These are phyloP conservation scores for Chascanopsetta lugubris DNA, from an alignment of 2,113 vertebrate genomes.

Conservation along the genomic window DNA sequence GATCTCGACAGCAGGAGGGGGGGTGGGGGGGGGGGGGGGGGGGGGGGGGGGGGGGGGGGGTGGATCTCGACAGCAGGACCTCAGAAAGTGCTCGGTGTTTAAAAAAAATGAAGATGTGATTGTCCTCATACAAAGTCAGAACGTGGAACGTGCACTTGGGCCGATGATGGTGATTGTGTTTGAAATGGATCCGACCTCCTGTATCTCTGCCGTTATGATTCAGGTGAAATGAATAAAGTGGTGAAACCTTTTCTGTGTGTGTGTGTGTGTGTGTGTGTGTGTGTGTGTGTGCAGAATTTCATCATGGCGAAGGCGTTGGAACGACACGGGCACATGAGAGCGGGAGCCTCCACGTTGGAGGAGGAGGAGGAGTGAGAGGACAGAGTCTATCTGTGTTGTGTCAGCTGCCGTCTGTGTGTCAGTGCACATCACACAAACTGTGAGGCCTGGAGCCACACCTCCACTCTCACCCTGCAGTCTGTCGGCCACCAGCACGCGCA, in stretches of 20 bases:
- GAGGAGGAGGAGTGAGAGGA: slow-evolving; percentile 16
- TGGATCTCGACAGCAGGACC: slow-evolving; percentile 2
- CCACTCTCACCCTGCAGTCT: slow-evolving; percentile 47
- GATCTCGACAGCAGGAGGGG: too few species aligned
- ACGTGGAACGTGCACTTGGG: too few species aligned
- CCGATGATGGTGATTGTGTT: too few species aligned
- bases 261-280: too few species aligned
- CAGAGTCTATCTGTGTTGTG: slow-evolving; percentile 62
- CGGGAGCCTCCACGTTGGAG: slow-evolving; percentile 36
- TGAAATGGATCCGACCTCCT: too few species aligned
- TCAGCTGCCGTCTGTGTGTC: slow-evolving; percentile 75
- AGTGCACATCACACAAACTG: slow-evolving; percentile 64
- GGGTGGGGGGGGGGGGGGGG: background rate
- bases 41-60: slow-evolving; percentile 13
- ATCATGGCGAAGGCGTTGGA: slow-evolving; percentile 25
- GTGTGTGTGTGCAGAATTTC: too few species aligned
- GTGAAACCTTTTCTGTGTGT: too few species aligned
- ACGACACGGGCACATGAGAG: background rate
- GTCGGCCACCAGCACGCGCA: slow-evolving; percentile 22
- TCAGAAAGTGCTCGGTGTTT: slow-evolving; percentile 1
- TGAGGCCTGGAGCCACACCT: slow-evolving; percentile 59
- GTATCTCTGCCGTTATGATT: slow-evolving; percentile 31
- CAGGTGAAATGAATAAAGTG: too few species aligned
- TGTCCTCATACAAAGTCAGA: too few species aligned
- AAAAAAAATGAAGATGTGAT: too few species aligned